phyloP scores from a whole-genome alignment of 2,888 invertebrate genomes.

The Parnassius mnemosyne region DNA sequence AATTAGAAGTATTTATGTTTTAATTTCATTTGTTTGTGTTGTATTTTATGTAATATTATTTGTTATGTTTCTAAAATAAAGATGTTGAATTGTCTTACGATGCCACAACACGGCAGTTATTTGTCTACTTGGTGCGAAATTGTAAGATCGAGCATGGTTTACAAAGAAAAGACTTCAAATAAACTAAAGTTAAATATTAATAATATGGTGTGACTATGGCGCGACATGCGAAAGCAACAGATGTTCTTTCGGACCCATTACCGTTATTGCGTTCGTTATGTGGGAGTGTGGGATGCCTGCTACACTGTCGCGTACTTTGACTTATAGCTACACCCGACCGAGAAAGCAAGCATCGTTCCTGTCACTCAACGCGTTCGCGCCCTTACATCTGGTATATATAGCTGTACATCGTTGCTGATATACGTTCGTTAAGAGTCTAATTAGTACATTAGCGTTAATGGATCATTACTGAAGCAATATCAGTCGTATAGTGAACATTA shows the following conservation, averaged over 20 bases:
- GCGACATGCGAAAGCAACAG: conserved; percentile 48
- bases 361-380: conserved; percentile 16
- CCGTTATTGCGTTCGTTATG: conserved; percentile 52
- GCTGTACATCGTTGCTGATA: background rate
- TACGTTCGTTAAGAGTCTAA: background rate
- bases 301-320: conserved; percentile 16
- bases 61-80: no score
- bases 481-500: no score
- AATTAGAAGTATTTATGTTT: no score
- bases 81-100: no score
- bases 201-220: background rate
- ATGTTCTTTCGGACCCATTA: conserved; percentile 56
- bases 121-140: no score
- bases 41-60: no score
- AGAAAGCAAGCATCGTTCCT: conserved; percentile 15
- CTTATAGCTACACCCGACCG: conserved; percentile 3
- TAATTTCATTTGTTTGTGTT: no score
- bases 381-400: background rate
- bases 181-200: background rate
- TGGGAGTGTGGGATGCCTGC: conserved; percentile 35
- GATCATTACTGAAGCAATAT: no score
- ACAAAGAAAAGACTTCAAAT: background rate
- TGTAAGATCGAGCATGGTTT: background rate
- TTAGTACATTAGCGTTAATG: background rate
- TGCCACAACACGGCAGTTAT: no score